These are phyloP conservation scores for Standfussiana lucernea DNA, from an alignment of 2,888 invertebrate species.

Conservation along the genomic window DNA sequence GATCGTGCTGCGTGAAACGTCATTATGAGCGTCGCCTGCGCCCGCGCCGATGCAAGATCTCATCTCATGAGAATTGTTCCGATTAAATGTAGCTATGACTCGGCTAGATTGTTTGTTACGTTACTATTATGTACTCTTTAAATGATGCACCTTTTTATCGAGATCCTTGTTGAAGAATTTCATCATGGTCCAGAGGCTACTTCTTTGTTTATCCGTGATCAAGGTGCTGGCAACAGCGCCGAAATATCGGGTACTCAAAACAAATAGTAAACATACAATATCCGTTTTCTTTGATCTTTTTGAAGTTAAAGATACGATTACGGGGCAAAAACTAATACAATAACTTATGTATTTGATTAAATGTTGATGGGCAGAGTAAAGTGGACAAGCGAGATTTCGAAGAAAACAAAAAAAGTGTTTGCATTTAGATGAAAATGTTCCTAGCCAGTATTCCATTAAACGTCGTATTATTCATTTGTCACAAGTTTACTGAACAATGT, in stretches of 20 bases:
- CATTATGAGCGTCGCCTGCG: slow-evolving; percentile 36
- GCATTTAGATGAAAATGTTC: not conserved
- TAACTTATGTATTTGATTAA: not conserved
- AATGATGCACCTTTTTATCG: not conserved
- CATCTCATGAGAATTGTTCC: slow-evolving; percentile 63
- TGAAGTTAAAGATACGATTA: not conserved
- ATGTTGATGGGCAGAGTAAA: not conserved
- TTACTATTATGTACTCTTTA: slow-evolving; percentile 1
- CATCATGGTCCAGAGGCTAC: not conserved
- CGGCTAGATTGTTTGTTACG: slow-evolving; percentile 22
- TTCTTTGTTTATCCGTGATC: too few relatives aligned
- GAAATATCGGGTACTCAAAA: too few relatives aligned
- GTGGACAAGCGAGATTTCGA: not conserved
- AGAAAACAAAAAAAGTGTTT: not conserved
- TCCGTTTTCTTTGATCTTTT: too few relatives aligned
- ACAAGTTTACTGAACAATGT: not conserved
- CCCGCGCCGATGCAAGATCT: slow-evolving; percentile 40
- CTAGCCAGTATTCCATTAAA: not conserved
- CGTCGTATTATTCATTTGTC: not conserved
- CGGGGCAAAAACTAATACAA: not conserved
- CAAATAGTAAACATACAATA: too few relatives aligned
- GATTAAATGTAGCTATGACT: slow-evolving; percentile 36
- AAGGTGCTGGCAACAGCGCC: too few relatives aligned
- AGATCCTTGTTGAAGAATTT: not conserved
- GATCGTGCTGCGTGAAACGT: slow-evolving; percentile 42